phyloP scores from a whole-genome alignment of 2,888 invertebrate species.

The Lasioglossum morio region DNA sequence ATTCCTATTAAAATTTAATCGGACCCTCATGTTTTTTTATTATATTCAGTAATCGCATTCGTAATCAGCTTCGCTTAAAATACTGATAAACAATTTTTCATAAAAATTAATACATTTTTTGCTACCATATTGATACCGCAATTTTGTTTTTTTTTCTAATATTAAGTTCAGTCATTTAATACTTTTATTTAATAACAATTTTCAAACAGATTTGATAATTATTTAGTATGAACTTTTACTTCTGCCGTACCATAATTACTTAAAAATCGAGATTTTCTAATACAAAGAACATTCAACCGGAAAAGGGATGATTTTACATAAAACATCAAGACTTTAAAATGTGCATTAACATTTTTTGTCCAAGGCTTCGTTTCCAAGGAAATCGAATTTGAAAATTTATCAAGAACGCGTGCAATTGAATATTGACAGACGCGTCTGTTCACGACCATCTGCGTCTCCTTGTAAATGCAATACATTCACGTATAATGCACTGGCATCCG shows the following conservation, averaged over 20 bases:
- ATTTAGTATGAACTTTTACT: neutral
- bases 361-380: neutral
- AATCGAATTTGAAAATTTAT: neutral
- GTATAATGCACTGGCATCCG: neutral
- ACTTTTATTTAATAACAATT: too few species aligned
- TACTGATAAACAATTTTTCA: too few species aligned
- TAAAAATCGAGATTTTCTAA: too few species aligned
- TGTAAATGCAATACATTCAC: neutral
- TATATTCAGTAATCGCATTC: too few species aligned
- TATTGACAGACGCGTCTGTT: neutral
- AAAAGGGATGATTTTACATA: neutral
- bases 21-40: too few species aligned
- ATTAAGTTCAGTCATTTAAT: too few species aligned
- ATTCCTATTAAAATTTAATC: too few species aligned
- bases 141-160: too few species aligned
- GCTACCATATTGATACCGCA: too few species aligned
- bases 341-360: neutral
- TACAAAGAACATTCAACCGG: neutral
- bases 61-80: too few species aligned
- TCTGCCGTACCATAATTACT: neutral
- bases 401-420: neutral
- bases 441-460: neutral
- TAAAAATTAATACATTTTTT: too few species aligned
- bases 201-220: too few species aligned
- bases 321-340: neutral